Evolutionary conservation across 2,888 invertebrate species (phyloP).

Genomic region (Drosophila birchii): DNA sequence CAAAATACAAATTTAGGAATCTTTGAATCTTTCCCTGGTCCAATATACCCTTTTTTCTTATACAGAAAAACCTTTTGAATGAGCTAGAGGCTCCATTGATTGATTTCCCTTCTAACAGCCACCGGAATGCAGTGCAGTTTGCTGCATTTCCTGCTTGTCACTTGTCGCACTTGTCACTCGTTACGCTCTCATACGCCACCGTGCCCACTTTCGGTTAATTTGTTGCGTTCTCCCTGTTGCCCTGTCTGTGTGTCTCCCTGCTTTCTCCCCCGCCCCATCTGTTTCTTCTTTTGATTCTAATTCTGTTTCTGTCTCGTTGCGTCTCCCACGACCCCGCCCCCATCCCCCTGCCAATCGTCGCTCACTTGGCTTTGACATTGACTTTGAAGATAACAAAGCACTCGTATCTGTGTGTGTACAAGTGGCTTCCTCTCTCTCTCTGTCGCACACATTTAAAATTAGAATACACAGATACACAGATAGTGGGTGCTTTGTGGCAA

Average conservation of each 20-base stretch:
- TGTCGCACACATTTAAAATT: slow-evolving; percentile 58
- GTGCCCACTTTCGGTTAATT: slow-evolving; percentile 37
- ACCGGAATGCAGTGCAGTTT: not conserved
- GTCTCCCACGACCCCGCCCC: not conserved
- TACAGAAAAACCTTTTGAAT: not conserved
- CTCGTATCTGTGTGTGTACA: slow-evolving; percentile 22
- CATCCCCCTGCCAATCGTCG: not conserved
- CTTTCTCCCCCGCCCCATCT: not conserved
- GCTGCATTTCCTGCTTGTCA: slow-evolving; percentile 52
- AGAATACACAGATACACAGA: slow-evolving; percentile 46
- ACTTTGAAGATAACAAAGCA: slow-evolving; percentile 70
- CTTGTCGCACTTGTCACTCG: slow-evolving; percentile 41
- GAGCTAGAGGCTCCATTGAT: not conserved
- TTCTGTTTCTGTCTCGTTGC: slow-evolving; percentile 19
- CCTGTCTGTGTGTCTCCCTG: slow-evolving; percentile 4
- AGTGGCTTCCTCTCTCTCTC: slow-evolving; percentile 17
- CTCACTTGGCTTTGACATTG: slow-evolving; percentile 71
- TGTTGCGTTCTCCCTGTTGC: slow-evolving; percentile 24
- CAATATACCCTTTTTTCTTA: not conserved
- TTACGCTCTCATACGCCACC: slow-evolving; percentile 69
- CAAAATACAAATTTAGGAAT: not conserved
- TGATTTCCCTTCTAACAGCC: not conserved
- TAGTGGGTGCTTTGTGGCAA: no score
- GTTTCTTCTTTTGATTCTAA: slow-evolving; percentile 22
- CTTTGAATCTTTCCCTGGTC: not conserved